Base-by-base conservation (phyloP, 2,797 vertebrate genomes). In the Otus scops region DNA sequence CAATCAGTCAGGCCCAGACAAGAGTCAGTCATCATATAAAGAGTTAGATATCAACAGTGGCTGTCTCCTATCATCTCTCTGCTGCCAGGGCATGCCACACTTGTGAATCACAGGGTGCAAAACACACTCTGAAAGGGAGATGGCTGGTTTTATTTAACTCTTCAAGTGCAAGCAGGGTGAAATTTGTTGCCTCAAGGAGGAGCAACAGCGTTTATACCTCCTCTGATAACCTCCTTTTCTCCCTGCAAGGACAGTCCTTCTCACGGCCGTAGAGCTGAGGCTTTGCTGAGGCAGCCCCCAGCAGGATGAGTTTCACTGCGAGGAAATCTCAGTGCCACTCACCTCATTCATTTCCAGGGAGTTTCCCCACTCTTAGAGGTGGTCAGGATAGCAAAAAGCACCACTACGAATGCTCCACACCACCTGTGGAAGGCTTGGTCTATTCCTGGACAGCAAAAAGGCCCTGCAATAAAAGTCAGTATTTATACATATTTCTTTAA, bases 401-500 rank as follows among this genome's bases (percentile, higher is more conserved):
- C 5, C 10, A 0, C 10, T 50, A 30, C 22, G 13, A 8, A 2
- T 1, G 22, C 13, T 32, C 39, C 23, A 30, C 1, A 14, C 9
- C 64, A 41, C 24, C 22, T 10, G 27, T 23, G 24, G 53, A 28
- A 87, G 23, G 11, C 30, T 89, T 22, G 14, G 10, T 85, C 47
- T 65, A 11, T 70, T 93, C 86, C 92, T 93, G 80, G 65, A 82
- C 24, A 93, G 81, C 67, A 86, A 48, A 85, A 92, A 32, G 41
- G 20, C 7, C 21, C 43, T 89, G 54, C 32, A 39, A 81, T 81
- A 73, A 86, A 82, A 57, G 6, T 3, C 47, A 45, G 30, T 70
- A 56, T 93, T 93, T 88, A 4, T 69, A 57, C 3, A 10, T 19
- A 4, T 76, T 75, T 75, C 78, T 88, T 71, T 45, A 54, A 28